Base-by-base conservation (phyloP, 2,797 vertebrate genomes). In the Anolis apletophallus region DNA sequence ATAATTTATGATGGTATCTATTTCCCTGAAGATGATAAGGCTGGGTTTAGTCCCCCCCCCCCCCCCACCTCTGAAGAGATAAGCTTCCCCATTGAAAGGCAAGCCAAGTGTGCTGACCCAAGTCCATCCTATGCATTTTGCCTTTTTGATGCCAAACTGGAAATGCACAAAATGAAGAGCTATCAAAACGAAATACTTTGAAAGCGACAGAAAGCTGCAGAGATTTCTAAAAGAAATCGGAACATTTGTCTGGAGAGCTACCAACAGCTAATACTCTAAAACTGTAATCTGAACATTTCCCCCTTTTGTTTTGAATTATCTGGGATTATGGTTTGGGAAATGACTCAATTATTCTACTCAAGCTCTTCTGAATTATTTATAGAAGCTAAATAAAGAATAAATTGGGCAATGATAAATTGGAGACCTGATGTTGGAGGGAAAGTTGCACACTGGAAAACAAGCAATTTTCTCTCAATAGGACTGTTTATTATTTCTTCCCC, bases 281-380 rank as follows among this genome's bases (percentile, higher is more conserved):
- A 90, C 75, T 91, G 86, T 93, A 94, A 96, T 93, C 95, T 94
- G 92, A 95, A 94, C 89, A 93, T 90, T 79, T 3, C 81, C n/a
- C 72, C 40, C 92, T 93, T 94, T 93, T 94, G 91, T 92, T 95
- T 94, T 94, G 90, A 96, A 95, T 89, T 92, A 91, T 94, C 92
- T 92, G 89, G 93, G 94, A 94, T 95, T 92, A 92, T 93, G 32
- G 89, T 91, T 85, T 92, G 87, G 93, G 94, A 93, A 96, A 95
- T 93, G 91, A 89, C 91, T 94, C 94, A 94, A 93, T 96, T 95
- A 95, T 94, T 96, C 93, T 93, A 91, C 88, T 95, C 90, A 92
- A 96, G 93, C 54, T 89, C 91, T 89, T 95, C 87, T 95, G 95
- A 96, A 96, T 96, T 95, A 96, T 96, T 96, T 96, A 96, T 92